phyloP scores from a whole-genome alignment of 37 sponge, comb jelly and placozoan genomes.

The Halichondria panicea region DNA sequence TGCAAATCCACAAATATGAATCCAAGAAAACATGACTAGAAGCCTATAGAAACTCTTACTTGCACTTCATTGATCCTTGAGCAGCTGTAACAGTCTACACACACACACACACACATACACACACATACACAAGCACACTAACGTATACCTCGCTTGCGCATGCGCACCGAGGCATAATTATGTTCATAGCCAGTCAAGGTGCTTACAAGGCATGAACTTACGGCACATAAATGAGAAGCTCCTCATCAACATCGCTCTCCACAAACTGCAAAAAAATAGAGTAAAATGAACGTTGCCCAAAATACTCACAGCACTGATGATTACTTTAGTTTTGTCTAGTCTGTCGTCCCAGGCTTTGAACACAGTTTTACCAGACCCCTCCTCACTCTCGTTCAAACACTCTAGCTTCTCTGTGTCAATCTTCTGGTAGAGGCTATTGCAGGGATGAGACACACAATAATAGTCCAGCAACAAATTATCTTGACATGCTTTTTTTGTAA shows the following conservation, averaged over 20 bases:
- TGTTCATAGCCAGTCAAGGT: constrained; percentile 78
- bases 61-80: no score
- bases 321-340: constrained; percentile 69
- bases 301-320: no score
- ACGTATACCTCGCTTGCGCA: neutral
- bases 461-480: no score
- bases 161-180: neutral
- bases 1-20: no score
- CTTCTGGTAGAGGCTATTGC: constrained; percentile 79
- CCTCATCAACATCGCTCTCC: constrained; percentile 96
- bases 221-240: constrained; percentile 91
- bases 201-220: constrained; percentile 33
- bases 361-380: constrained; percentile 83
- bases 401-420: constrained; percentile 82
- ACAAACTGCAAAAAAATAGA: constrained; percentile 76
- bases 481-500: no score
- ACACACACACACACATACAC: no score
- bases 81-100: no score
- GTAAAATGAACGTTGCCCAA: neutral
- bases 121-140: no score
- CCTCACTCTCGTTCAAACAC: constrained; percentile 91
- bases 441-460: neutral
- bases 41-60: no score
- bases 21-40: no score
- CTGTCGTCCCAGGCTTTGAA: constrained; percentile 96